Base-by-base conservation (phyloP, 2,113 vertebrate genomes). In the Upupa epops region DNA sequence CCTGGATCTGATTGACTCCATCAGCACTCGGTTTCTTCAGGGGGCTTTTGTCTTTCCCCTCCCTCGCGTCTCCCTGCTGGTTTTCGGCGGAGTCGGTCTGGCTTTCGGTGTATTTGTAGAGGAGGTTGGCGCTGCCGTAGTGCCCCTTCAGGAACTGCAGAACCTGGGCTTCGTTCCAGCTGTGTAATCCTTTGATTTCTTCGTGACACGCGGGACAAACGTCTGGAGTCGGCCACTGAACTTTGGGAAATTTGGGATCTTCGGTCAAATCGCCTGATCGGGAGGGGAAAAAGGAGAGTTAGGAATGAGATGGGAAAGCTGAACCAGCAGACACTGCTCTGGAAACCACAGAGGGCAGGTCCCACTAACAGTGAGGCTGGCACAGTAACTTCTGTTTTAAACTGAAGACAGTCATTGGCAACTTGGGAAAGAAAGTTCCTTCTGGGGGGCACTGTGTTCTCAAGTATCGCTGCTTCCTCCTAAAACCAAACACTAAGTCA, bases 191-290 rank as follows among this genome's bases (percentile, higher is more conserved):
- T 29, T 97, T 95, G 14, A 96, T 71, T 84, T 99, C 98, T 81
- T 98, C 98, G 0, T 99, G 99, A 80, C 99, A 99, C 0, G 97
- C 86, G 2, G 98, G 94, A 75, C 99, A 99, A 52, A 99, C 94
- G 49, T 98, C 97, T 10, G 98, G 98, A 59, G 98, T 97, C 3
- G 99, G 99, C 99, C 99, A 99, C 3, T 97, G 98, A 2, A 97
- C 97, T 94, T 99, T 99, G 6, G 98, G 99, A 78, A 98, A 99
- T 91, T 94, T 97, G 6, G 99, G 98, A 91, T 99, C 99, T 70
- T 99, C 99, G 3, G 98, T 98, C 55, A 97, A 96, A 15, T 99
- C 97, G 8, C 99, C 99, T 99, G 66, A 55, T n/a, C 11, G n/a
- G 54, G 90, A 78, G 19, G 48, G 56, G 21, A 48, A 48, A 34